Evolutionary conservation across 2,797 vertebrate species (phyloP).

Genomic region (Propithecus deckenii): DNA sequence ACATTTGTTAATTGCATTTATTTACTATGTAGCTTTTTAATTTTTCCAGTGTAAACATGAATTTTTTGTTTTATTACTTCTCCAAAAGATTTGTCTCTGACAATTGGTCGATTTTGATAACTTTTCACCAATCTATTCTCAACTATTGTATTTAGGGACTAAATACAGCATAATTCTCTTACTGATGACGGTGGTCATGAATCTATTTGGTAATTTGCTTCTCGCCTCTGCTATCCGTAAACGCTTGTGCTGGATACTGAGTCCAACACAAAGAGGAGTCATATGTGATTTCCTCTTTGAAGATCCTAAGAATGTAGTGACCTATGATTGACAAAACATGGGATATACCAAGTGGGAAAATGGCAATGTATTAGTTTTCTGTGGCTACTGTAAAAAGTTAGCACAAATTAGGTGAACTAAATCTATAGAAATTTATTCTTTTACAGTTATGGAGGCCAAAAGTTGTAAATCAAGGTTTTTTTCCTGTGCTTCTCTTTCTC

Average conservation of each 20-base stretch:
- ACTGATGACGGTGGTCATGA: not conserved
- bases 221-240: not conserved
- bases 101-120: not conserved
- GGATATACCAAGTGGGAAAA: not conserved
- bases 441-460: not conserved
- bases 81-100: not conserved
- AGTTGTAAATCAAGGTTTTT: not conserved
- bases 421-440: not conserved
- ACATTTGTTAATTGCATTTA: not conserved
- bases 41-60: not conserved
- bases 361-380: not conserved
- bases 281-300: not conserved
- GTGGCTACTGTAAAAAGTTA: not conserved
- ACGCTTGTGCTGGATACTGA: not conserved
- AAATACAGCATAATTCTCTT: not conserved
- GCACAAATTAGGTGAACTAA: not conserved
- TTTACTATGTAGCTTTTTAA: not conserved
- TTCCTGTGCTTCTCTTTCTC: not conserved
- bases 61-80: not conserved
- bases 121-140: not conserved
- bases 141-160: not conserved
- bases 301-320: not conserved
- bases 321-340: not conserved
- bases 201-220: not conserved
- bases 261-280: not conserved